Conservation (phyloP, 2,113 vertebrate genomes). For the Paradoxurus hermaphroditus region DNA sequence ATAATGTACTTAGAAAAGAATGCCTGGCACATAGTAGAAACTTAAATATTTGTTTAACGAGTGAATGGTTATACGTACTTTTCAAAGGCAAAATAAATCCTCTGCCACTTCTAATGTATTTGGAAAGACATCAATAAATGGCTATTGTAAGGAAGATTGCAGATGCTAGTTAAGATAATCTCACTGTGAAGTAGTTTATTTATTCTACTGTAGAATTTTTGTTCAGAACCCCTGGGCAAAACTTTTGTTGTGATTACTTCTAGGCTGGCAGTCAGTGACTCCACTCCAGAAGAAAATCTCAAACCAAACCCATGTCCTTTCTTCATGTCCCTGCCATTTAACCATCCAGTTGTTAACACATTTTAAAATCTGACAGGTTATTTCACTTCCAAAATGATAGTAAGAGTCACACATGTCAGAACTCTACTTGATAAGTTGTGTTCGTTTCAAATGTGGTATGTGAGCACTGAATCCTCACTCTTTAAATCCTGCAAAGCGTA, state of each 20-base stretch:
- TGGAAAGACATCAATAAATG: slow-evolving; percentile 65
- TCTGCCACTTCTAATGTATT: slow-evolving; percentile 58
- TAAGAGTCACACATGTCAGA: slow-evolving; percentile 70
- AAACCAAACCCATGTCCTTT: slow-evolving; percentile 53
- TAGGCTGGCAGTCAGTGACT: slow-evolving; percentile 55
- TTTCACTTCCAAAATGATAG: slow-evolving; percentile 74
- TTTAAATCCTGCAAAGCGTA: slow-evolving; percentile 72
- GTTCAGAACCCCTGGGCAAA: slow-evolving; percentile 59
- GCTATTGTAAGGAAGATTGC: slow-evolving; percentile 49
- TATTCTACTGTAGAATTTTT: slow-evolving; percentile 63
- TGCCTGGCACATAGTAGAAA: slow-evolving; percentile 56
- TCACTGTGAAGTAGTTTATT: slow-evolving; percentile 61
- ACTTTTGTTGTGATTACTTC: slow-evolving; percentile 54
- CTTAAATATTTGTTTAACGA: slow-evolving; percentile 70
- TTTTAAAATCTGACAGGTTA: slow-evolving; percentile 61
- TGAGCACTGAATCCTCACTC: slow-evolving; percentile 72
- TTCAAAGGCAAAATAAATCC: slow-evolving; percentile 59
- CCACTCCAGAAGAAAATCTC: slow-evolving; percentile 24
- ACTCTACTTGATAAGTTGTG: slow-evolving; percentile 71
- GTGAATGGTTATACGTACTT: slow-evolving; percentile 55
- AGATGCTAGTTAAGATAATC: slow-evolving; percentile 62
- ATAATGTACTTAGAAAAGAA: slow-evolving; percentile 68
- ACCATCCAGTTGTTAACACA: slow-evolving; percentile 75
- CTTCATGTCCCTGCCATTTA: slow-evolving; percentile 69
- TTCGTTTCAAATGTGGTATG: slow-evolving; percentile 69